Base-by-base conservation (phyloP, 2,888 invertebrate species). In the Exephanes ischioxanthus region DNA sequence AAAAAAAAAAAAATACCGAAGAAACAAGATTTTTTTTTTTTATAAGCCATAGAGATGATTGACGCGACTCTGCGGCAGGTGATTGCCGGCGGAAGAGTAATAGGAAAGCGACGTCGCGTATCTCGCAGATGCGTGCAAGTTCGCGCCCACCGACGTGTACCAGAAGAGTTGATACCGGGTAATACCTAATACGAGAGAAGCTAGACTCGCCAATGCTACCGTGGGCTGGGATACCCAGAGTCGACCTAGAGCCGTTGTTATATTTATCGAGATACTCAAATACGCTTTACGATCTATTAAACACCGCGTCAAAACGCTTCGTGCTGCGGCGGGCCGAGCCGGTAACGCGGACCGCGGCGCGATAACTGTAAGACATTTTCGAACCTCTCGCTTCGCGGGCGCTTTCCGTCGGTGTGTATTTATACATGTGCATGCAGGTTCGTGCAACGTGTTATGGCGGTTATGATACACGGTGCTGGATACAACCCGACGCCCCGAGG, bases 261-360 rank as follows among this genome's bases (percentile, higher is more conserved):
- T 93, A 93, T 94, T 93, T 93, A 93, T 93, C 93, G 93, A 90
- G 93, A 93, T 90, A 93, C 93, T 94, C 91, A 93, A 94, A 91
- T 91, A 89, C 88, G 87, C 89, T 93, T 93, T 93, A 94, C 90
- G 93, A 92, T 93, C 93, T 94, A 93, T 93, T 93, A 93, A 94
- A 91, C 90, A 92, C 92, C 90, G 85, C 92, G 92, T 91, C 92
- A 92, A 93, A 88, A 92, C 88, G 90, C 90, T 90, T 90, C 89
- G 89, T 87, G 88, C 87, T 88, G 83, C 78, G 87, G 78, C 79
- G 86, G 82, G 84, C 86, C 88, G 84, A 80, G 82, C 22, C 63
- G 58, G 14, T 41, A 63, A 75, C 83, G 80, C 53, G 85, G 80
- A 83, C 80, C 81, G 78, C 66, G 55, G 70, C 75, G 77, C 84